phyloP scores from a whole-genome alignment of 2,797 vertebrate genomes.

The Pogoniulus pusillus region DNA sequence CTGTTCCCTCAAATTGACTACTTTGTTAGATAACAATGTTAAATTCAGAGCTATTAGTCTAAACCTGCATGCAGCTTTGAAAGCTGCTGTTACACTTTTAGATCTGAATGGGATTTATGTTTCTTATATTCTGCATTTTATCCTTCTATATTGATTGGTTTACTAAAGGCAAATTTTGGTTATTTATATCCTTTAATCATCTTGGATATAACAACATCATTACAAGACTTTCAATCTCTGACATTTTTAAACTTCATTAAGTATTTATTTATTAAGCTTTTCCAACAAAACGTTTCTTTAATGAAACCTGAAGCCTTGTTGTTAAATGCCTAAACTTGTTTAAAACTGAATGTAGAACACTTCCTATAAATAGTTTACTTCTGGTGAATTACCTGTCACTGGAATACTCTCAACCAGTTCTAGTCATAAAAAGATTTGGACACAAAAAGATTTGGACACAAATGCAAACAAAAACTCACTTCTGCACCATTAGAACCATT shows the following conservation, averaged over 20 bases:
- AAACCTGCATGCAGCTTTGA: background rate
- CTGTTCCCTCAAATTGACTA: background rate
- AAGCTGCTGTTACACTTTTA: background rate
- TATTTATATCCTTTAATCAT: background rate
- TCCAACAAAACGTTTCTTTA: background rate
- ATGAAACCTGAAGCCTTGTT: background rate
- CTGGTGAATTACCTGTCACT: slow-evolving; percentile 35
- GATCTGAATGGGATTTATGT: background rate
- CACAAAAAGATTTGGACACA: slow-evolving; percentile 18
- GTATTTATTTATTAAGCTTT: slow-evolving; percentile 35
- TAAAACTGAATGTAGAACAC: background rate
- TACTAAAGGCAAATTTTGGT: background rate
- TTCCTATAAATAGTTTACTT: slow-evolving; percentile 32
- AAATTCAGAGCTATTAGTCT: background rate
- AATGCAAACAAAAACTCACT: background rate
- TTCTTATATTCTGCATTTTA: background rate
- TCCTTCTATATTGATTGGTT: background rate
- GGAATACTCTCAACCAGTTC: background rate
- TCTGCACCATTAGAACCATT: slow-evolving; percentile 41
- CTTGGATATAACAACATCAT: background rate
- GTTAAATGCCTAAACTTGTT: slow-evolving; percentile 15
- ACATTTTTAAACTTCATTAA: background rate
- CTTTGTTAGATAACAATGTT: slow-evolving; percentile 1
- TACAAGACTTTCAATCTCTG: background rate
- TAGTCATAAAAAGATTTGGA: slow-evolving; percentile 10